A percentile compares a stretch with the other conserved stretches of the same genome.
These are phyloP conservation scores for Drosophila nasuta DNA, from an alignment of 1,140 invertebrate species.

Conservation along the genomic window DNA sequence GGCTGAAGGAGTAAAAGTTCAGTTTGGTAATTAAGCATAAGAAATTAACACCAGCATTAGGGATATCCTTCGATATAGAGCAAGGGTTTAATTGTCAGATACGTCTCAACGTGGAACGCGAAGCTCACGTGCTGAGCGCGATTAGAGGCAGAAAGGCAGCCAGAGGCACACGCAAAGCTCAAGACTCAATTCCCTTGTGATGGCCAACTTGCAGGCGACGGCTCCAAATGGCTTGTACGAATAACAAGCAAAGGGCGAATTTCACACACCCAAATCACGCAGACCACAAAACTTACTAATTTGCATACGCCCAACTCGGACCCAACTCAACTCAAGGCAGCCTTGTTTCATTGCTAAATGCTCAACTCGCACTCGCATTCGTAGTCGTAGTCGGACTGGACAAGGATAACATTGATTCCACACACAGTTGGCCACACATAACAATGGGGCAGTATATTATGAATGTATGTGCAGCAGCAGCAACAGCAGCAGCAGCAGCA, in stretches of 20 bases:
- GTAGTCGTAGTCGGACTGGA: neutral
- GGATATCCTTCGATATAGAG: neutral
- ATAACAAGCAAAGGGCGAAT: slow-evolving; percentile 60
- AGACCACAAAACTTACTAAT: slow-evolving; percentile 39
- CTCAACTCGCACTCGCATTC: slow-evolving; percentile 27
- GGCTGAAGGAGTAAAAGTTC: neutral
- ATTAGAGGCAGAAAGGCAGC: slow-evolving; percentile 48
- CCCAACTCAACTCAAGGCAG: slow-evolving; percentile 32
- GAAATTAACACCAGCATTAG: slow-evolving; percentile 18
- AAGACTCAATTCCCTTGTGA: slow-evolving; percentile 11
- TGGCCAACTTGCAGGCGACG: slow-evolving; percentile 46
- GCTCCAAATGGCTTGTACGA: neutral
- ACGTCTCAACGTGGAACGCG: slow-evolving; percentile 20
- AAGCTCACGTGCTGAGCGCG: slow-evolving; percentile 62
- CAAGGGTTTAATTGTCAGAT: slow-evolving; percentile 7
- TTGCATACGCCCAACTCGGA: slow-evolving; percentile 55
- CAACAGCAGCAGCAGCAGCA: slow-evolving; percentile 19
- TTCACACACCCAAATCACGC: slow-evolving; percentile 44
- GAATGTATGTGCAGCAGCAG: slow-evolving; percentile 41
- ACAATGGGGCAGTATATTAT: slow-evolving; percentile 69
- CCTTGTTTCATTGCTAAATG: slow-evolving; percentile 58
- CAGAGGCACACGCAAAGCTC: slow-evolving; percentile 56
- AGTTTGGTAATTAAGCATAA: slow-evolving; percentile 9
- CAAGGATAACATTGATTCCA: slow-evolving; percentile 59
- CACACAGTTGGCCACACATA: slow-evolving; percentile 29